Base-by-base conservation (phyloP, 2,797 vertebrate genomes). In the Falco peregrinus region DNA sequence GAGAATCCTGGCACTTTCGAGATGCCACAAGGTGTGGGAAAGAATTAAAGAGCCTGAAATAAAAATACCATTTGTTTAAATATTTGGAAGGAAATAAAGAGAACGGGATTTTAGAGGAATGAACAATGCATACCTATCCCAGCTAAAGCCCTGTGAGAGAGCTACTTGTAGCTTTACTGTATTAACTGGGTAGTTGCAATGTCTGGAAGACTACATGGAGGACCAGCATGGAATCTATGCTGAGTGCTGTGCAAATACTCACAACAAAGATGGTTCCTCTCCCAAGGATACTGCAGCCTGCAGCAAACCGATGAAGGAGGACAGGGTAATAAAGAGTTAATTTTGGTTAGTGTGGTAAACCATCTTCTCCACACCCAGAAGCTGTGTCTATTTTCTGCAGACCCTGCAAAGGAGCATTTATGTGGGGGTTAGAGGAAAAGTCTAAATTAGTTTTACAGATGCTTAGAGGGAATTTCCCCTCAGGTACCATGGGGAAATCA, bases 381-480 rank as follows among this genome's bases (percentile, higher is more conserved):
- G 56, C 4, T 37, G 16, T 21, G 37, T 31, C 51, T 91, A 2
- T 45, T 79, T 56, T 68, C 76, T 84, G n/a, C 45, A 84, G 54
- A 47, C 39, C 54, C 25, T 33, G 31, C 26, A 65, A 65, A 48
- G 16, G 12, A 89, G 21, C 56, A 47, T 68, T 96, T 84, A 35
- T 13, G 13, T 28, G 33, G 29, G 50, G 26, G 16, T 47, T 37
- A 56, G 61, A 92, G 45, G 88, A 80, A 89, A 89, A 84, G 41
- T 5, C 51, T 87, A 24, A 87, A 93, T 95, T 64, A 57, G 51
- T 90, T 96, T 91, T 76, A 20, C 94, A 95, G 89, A 65, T 91
- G 87, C 28, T 91, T 51, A 14, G 59, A 60, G 74, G 64, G 76
- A 73, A 53, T 63, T 93, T 81, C 69, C 73, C 77, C 53, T 73